Conservation (phyloP, 2,888 invertebrate species). For the Spodoptera picta region DNA sequence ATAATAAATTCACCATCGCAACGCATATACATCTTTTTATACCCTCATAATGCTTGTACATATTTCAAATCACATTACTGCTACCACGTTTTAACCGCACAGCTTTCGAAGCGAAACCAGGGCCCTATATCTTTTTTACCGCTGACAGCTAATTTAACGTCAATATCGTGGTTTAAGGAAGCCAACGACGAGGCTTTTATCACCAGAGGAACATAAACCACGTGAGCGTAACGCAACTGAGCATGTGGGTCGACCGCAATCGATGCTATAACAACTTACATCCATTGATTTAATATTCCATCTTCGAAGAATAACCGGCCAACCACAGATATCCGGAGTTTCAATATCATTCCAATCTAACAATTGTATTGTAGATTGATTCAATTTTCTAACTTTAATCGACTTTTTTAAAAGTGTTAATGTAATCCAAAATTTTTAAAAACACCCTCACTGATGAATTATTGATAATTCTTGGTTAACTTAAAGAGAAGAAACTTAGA, state of each 20-base stretch:
- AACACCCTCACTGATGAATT: no score
- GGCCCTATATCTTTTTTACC: constrained; percentile 35
- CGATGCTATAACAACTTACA: constrained; percentile 59
- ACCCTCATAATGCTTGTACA: constrained; percentile 5
- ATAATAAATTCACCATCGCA: no score
- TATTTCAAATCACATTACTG: constrained; percentile 24
- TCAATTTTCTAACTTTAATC: neutral
- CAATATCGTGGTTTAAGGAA: constrained; percentile 52
- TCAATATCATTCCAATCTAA: constrained; percentile 21
- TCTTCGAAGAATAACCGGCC: constrained; percentile 42
- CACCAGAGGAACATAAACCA: constrained; percentile 53
- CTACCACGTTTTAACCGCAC: constrained; percentile 21
- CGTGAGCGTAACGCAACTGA: constrained; percentile 55
- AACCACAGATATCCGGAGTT: constrained; percentile 24
- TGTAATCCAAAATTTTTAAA: no score
- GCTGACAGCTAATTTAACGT: constrained; percentile 47
- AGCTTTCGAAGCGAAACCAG: constrained; percentile 27
- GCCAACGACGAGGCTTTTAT: constrained; percentile 48
- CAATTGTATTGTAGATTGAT: constrained; percentile 12
- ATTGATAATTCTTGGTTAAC: constrained; percentile 6
- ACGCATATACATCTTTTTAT: neutral
- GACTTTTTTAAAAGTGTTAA: neutral
- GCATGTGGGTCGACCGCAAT: constrained; percentile 62
- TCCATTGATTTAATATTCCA: constrained; percentile 54
- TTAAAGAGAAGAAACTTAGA: constrained; percentile 14